Conservation (phyloP, 1,140 invertebrate species). For the Nautilus pompilius region DNA sequence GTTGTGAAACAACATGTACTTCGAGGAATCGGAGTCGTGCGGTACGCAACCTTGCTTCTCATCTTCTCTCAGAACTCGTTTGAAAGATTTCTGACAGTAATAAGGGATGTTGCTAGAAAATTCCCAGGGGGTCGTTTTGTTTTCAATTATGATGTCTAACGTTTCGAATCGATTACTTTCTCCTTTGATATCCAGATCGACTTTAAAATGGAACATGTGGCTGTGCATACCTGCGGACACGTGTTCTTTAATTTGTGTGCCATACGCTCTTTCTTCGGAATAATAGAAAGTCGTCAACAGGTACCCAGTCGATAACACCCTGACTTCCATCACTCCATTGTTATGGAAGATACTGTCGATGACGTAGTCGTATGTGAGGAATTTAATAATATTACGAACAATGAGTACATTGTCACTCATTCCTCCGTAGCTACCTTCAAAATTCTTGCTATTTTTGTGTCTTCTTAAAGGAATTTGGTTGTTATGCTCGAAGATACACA, state of each 20-base stretch:
- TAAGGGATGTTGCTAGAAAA: conserved; percentile 1
- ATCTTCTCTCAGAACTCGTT: conserved; percentile 16
- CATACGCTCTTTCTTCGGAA: conserved; percentile 21
- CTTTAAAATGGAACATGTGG: conserved; percentile 32
- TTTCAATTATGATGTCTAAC: conserved; percentile 19
- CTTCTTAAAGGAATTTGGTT: conserved; percentile 29
- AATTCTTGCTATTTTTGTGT: conserved; percentile 14
- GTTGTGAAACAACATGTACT: conserved; percentile 25
- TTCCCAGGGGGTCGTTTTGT: conserved; percentile 4
- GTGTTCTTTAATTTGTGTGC: conserved; percentile 16
- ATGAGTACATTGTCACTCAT: conserved; percentile 28
- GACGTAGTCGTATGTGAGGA: conserved; percentile 40
- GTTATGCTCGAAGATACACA: conserved; percentile 47
- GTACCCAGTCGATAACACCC: conserved; percentile 22
- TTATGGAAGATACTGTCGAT: conserved; percentile 42
- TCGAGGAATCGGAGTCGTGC: conserved; percentile 8
- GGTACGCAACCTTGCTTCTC: conserved; percentile 17
- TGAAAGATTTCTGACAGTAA: conserved; percentile 17
- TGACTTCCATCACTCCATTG: conserved; percentile 34
- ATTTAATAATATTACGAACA: conserved; percentile 25
- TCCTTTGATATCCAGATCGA: conserved; percentile 27
- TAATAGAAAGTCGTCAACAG: conserved; percentile 14
- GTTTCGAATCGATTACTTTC: conserved; percentile 27
- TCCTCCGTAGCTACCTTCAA: conserved; percentile 21
- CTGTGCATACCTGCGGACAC: conserved; percentile 21